phyloP scores from a whole-genome alignment of 1,140 invertebrate species.

The Gerris buenoi region DNA sequence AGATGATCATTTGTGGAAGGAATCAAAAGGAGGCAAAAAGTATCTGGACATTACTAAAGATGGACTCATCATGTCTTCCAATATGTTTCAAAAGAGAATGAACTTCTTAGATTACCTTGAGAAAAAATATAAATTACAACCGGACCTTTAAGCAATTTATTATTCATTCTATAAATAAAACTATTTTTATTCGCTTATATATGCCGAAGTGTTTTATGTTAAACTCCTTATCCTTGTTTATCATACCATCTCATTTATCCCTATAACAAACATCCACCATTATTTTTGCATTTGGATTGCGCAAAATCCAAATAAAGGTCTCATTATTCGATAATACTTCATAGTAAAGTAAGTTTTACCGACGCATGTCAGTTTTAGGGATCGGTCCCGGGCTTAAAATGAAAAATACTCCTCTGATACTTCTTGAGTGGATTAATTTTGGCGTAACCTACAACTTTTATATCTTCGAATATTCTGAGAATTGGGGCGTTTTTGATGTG shows the following conservation, averaged over 20 bases:
- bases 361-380: too few relatives aligned
- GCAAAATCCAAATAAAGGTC: too few relatives aligned
- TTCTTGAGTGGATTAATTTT: too few relatives aligned
- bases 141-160: not conserved
- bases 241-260: not conserved
- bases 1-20: not conserved
- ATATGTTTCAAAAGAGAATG: not conserved
- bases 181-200: not conserved
- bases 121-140: not conserved
- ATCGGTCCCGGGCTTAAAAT: too few relatives aligned
- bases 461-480: too few relatives aligned
- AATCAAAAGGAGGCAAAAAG: not conserved
- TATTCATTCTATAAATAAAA: not conserved
- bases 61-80: not conserved
- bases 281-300: too few relatives aligned
- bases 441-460: too few relatives aligned
- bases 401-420: not conserved
- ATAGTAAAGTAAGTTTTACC: too few relatives aligned
- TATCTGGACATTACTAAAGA: not conserved
- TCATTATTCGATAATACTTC: too few relatives aligned
- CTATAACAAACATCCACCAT: too few relatives aligned
- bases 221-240: not conserved
- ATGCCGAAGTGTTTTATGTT: not conserved
- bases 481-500: too few relatives aligned
- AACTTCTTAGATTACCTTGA: not conserved